Percentiles rank a stretch among this genome's conserved stretches.
These are phyloP conservation scores for Sceloporus undulatus DNA, from an alignment of 2,113 vertebrate species.

Conservation along the genomic window DNA sequence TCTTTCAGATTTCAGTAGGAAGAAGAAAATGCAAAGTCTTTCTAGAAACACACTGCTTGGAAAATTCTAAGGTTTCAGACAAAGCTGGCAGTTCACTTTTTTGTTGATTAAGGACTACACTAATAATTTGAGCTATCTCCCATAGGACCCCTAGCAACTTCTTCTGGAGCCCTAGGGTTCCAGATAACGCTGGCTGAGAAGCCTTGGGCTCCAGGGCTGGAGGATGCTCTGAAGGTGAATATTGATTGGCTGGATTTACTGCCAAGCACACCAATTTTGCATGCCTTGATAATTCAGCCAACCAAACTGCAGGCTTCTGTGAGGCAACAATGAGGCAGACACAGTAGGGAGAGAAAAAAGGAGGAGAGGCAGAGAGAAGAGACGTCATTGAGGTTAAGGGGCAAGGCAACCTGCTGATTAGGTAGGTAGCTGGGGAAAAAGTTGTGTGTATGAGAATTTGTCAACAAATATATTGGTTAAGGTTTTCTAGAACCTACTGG, in stretches of 20 bases:
- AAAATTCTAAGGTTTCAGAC: accelerated
- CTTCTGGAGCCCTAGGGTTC: no score
- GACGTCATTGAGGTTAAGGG: no score
- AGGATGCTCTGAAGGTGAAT: not conserved
- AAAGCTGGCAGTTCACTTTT: not conserved
- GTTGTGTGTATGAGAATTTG: not conserved
- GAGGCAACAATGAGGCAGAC: not conserved
- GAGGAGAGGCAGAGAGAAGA: not conserved
- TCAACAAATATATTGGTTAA: no score
- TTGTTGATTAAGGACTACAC: not conserved
- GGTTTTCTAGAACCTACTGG: not conserved
- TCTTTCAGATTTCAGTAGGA: not conserved
- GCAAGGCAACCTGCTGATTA: no score
- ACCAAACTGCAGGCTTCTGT: not conserved
- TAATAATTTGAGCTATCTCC: not conserved
- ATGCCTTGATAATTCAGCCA: not conserved
- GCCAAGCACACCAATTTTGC: not conserved
- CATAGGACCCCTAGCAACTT: not conserved
- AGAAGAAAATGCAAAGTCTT: no score
- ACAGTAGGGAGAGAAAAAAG: not conserved
- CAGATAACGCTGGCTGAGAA: not conserved
- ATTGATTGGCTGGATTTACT: no score
- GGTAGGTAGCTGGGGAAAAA: not conserved
- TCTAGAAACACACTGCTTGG: not conserved
- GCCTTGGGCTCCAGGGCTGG: not conserved